Base-by-base conservation (phyloP, 2,797 vertebrate genomes). In the Paguma larvata region DNA sequence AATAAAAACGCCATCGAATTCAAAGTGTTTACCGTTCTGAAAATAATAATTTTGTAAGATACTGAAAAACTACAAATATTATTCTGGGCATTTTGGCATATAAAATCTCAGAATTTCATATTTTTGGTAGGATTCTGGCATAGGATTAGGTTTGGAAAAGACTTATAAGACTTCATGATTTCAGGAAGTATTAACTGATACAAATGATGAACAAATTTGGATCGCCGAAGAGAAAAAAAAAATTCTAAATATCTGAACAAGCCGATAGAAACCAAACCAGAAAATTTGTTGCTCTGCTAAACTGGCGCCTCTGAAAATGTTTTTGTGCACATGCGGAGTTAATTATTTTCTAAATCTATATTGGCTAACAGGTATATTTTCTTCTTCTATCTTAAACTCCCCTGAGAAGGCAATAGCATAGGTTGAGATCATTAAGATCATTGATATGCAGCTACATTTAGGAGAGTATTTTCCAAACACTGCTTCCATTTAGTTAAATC, bases 391-490 rank as follows among this genome's bases (percentile, higher is more conserved):
- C 98, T 97, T 96, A 87, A 98, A 78, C 34, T 92, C 95, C 97
- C 97, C 78, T 98, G 88, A 97, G 96, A 97, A 97, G 90, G 96
- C 93, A 98, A 97, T 90, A 97, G 90, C 79, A 91, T 34, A 97
- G 95, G 96, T 96, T 99, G 99, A 77, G 44, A 98, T 99, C 99
- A 88, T 99, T 99, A 97, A 99, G 99, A 97, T 99, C 99, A 98
- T 99, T 99, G 98, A 99, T 99, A 97, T 99, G 99, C 97, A 99
- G 99, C 90, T 99, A 99, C 99, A 99, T 99, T 99, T 99, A 98
- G 99, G 99, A 98, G 99, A 99, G 99, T 99, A 99, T 99, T 99
- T 99, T 99, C 99, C 99, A 99, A 99, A 98, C 99, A 99, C 98
- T 46, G 16, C 5, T 85, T 73, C 82, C 32, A 34, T 75, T 93